phyloP scores from a whole-genome alignment of 2,888 invertebrate species.

The Eucera pruinosa region DNA sequence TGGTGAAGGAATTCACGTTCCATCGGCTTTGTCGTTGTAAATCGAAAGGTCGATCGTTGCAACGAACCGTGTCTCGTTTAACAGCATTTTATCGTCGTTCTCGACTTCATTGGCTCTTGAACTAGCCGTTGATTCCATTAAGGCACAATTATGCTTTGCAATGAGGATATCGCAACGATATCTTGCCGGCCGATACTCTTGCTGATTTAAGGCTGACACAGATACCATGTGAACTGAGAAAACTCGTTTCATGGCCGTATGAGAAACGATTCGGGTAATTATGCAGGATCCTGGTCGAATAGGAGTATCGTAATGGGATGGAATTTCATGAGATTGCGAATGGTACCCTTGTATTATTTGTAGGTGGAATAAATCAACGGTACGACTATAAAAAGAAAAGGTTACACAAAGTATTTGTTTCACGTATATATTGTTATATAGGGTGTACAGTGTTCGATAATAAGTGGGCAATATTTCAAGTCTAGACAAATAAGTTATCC shows the following conservation, averaged over 20 bases:
- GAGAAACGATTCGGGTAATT: neutral
- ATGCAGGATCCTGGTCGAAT: neutral
- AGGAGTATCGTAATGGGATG: neutral
- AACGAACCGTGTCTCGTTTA: slow-evolving; percentile 33
- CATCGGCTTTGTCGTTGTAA: slow-evolving; percentile 46
- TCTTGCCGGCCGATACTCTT: slow-evolving; percentile 4
- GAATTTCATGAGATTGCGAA: neutral
- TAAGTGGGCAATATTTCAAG: no score
- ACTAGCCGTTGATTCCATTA: slow-evolving; percentile 37
- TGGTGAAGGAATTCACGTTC: slow-evolving; percentile 4
- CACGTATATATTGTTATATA: no score
- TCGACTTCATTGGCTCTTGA: slow-evolving; percentile 21
- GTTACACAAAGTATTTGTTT: no score
- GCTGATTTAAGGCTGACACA: slow-evolving; percentile 27
- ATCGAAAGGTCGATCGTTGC: slow-evolving; percentile 62
- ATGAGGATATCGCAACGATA: slow-evolving; percentile 5
- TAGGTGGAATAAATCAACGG: no score
- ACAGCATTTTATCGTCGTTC: slow-evolving; percentile 42
- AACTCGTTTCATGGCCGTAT: neutral
- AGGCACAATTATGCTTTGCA: slow-evolving; percentile 37
- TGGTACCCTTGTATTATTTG: neutral
- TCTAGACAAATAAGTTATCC: no score
- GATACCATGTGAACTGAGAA: neutral
- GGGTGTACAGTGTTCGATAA: no score
- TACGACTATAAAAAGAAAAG: no score